Conservation (phyloP, 1,140 invertebrate genomes). For the Agrypnia vestita region DNA sequence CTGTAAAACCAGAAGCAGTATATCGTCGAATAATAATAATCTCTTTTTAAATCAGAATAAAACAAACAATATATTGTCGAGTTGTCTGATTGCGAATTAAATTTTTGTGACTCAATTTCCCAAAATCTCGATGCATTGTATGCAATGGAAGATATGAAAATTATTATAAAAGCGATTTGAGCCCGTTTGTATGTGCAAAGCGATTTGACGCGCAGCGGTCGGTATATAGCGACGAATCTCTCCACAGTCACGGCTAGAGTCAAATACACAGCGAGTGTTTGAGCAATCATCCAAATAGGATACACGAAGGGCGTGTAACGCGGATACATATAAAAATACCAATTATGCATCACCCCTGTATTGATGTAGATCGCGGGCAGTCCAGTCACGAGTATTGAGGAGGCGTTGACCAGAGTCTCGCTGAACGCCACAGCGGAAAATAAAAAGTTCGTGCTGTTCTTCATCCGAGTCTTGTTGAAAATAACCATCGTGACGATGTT, state of each 20-base stretch:
- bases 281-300: neutral
- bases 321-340: neutral
- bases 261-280: neutral
- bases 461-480: neutral
- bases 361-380: neutral
- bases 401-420: neutral
- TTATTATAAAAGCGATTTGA: neutral
- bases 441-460: constrained; percentile 6
- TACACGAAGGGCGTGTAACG: neutral
- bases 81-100: neutral
- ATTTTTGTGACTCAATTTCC: constrained; percentile 11
- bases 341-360: neutral
- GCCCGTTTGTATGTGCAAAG: constrained; percentile 8
- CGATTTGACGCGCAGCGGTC: constrained; percentile 1
- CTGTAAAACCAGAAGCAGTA: neutral
- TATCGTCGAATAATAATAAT: neutral
- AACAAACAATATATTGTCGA: neutral
- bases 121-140: constrained; percentile 12
- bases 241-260: constrained; percentile 18
- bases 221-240: constrained; percentile 3
- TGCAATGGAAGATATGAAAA: neutral
- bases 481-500: constrained; percentile 12
- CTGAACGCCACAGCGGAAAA: neutral
- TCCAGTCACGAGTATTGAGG: neutral
- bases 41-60: neutral